These are phyloP conservation scores for Pampus argenteus DNA, from an alignment of 2,797 vertebrate species.

Conservation along the genomic window DNA sequence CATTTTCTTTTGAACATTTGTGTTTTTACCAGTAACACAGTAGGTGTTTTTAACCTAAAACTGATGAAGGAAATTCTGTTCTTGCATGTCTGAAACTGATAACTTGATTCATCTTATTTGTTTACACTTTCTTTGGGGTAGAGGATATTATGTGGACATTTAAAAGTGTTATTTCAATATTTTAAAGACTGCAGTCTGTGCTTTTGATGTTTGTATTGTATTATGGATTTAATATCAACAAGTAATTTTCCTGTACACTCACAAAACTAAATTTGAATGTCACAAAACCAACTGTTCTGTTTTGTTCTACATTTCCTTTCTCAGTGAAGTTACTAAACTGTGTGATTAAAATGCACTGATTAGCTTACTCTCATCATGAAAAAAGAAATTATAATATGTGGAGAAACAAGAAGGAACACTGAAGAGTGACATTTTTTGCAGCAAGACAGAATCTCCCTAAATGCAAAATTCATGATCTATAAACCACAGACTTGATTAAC, in stretches of 20 bases:
- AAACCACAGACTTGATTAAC: not conserved
- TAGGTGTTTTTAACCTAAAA: not conserved
- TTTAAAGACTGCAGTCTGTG: not conserved
- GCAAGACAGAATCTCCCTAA: not conserved
- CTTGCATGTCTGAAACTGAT: too few species aligned
- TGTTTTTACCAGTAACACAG: too few species aligned
- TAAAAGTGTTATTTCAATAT: too few species aligned
- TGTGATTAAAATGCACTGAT: slow-evolving; percentile 21
- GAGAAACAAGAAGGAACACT: not conserved
- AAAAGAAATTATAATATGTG: not conserved
- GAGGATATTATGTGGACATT: too few species aligned
- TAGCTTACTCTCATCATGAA: slow-evolving; percentile 11
- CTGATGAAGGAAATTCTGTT: not conserved
- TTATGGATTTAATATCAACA: not conserved
- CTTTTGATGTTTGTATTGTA: not conserved
- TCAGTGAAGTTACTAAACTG: not conserved
- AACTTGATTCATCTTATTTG: too few species aligned
- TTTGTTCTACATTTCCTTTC: not conserved
- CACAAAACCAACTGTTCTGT: not conserved
- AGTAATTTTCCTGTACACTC: not conserved
- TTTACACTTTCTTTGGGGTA: too few species aligned
- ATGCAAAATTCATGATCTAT: not conserved
- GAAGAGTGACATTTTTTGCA: not conserved
- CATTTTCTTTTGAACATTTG: not conserved
- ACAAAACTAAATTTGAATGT: not conserved